Evolutionary conservation across 2,797 vertebrate species (phyloP).

Genomic region (Ataeniobius toweri): DNA sequence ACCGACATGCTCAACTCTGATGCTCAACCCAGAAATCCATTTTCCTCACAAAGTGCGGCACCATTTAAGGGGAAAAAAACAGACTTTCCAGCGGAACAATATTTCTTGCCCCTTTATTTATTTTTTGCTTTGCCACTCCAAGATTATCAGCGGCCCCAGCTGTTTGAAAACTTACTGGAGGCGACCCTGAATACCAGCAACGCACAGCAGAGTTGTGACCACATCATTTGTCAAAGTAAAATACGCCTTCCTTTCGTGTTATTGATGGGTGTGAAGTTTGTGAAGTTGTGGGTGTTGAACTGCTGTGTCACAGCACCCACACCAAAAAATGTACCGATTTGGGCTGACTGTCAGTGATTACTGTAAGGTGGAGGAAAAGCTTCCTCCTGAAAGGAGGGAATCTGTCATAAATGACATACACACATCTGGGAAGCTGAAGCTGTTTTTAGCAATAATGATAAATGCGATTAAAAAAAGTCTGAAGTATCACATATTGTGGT

Average conservation of each 20-base stretch:
- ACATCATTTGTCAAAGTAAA: constrained; percentile 23
- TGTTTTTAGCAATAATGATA: constrained; percentile 36
- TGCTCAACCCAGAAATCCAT: neutral
- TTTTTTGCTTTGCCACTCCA: neutral
- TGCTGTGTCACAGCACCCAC: constrained; percentile 57
- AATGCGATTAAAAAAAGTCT: neutral
- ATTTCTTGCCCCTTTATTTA: neutral
- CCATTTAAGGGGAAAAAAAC: neutral
- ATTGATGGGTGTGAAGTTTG: constrained; percentile 45
- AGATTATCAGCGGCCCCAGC: neutral
- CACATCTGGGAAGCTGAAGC: constrained; percentile 33
- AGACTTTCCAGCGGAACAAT: neutral
- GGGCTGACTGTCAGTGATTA: constrained; percentile 23
- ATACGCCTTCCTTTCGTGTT: constrained; percentile 20
- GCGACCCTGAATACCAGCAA: neutral
- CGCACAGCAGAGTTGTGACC: constrained; percentile 14
- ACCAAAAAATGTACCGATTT: neutral
- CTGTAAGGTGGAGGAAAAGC: constrained; percentile 45
- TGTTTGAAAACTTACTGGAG: neutral
- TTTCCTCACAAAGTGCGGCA: neutral
- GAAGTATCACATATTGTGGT: neutral
- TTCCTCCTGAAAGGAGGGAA: constrained; percentile 35
- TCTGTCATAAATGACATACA: constrained; percentile 37
- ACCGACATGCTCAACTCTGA: neutral
- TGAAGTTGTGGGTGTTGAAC: constrained; percentile 26